Evolutionary conservation across 92 coral and sea anemone species (phyloP).

Genomic region (Porites cylindrica): DNA sequence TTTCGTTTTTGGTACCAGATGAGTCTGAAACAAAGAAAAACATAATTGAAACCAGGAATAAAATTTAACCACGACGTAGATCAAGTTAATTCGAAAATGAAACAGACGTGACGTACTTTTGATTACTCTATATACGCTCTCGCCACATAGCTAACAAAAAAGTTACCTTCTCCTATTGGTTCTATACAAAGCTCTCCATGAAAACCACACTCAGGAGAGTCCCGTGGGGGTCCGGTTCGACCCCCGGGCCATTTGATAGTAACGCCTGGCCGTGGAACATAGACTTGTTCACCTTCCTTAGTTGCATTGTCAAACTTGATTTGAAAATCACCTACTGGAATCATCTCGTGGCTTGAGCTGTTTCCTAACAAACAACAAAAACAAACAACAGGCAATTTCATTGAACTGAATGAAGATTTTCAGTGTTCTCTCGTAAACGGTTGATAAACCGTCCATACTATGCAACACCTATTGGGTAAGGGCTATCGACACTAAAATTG

Average conservation of each 20-base stretch:
- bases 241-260: constrained; percentile 82
- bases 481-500: too few species aligned
- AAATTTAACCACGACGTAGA: too few species aligned
- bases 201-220: constrained; percentile 94
- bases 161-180: constrained; percentile 63
- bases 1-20: too few species aligned
- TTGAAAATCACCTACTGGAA: constrained; percentile 87
- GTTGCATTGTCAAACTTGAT: constrained; percentile 70
- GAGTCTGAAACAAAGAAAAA: too few species aligned
- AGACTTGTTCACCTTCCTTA: constrained; percentile 76
- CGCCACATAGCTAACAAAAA: neutral
- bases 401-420: neutral
- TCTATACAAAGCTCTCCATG: constrained; percentile 81
- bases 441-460: too few species aligned
- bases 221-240: constrained; percentile 82
- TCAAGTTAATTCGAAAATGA: too few species aligned
- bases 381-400: neutral
- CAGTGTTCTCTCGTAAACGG: too few species aligned
- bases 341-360: constrained; percentile 47
- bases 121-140: too few species aligned
- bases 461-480: too few species aligned
- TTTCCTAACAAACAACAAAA: neutral
- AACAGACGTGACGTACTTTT: too few species aligned
- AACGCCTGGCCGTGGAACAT: constrained; percentile 59
- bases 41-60: too few species aligned